Conservation (phyloP, 1,140 invertebrate species). For the Elymnias hypermnestra region DNA sequence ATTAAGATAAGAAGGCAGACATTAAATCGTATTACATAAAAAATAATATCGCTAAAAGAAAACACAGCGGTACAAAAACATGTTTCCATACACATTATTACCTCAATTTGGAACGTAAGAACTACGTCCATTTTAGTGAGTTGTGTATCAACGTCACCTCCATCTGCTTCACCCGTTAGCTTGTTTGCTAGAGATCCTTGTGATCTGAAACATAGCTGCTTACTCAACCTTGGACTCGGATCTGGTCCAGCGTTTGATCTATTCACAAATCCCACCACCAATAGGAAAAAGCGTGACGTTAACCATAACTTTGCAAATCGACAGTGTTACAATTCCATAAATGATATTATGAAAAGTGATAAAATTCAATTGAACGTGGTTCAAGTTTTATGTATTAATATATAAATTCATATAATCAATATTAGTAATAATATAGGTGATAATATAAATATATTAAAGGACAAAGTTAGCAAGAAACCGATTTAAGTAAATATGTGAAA, state of each 20-base stretch:
- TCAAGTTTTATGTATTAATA: not conserved
- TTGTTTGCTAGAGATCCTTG: conserved; percentile 94
- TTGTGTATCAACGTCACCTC: conserved; percentile 92
- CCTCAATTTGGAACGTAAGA: conserved; percentile 96
- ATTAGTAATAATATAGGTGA: not conserved
- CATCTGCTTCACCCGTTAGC: conserved; percentile 87
- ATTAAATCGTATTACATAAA: too few species aligned
- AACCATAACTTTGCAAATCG: conserved; percentile 1
- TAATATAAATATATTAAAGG: not conserved
- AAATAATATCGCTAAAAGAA: too few species aligned
- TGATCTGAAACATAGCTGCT: conserved; percentile 83
- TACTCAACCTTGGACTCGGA: conserved; percentile 76
- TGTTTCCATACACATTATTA: conserved; percentile 74
- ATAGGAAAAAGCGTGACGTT: not conserved
- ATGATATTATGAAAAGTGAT: not conserved
- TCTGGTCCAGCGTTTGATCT: conserved; percentile 69
- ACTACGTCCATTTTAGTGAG: conserved; percentile 98
- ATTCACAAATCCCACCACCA: conserved; percentile 38
- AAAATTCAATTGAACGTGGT: not conserved
- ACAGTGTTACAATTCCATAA: not conserved
- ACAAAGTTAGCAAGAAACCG: conserved; percentile 8
- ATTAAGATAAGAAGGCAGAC: too few species aligned
- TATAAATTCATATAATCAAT: not conserved
- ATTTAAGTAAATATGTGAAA: conserved; percentile 15
- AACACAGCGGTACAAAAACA: too few species aligned